Percentiles rank a stretch among this genome's conserved stretches.
Evolutionary conservation across 2,113 vertebrate species (phyloP).

Genomic region (Strigops habroptila): DNA sequence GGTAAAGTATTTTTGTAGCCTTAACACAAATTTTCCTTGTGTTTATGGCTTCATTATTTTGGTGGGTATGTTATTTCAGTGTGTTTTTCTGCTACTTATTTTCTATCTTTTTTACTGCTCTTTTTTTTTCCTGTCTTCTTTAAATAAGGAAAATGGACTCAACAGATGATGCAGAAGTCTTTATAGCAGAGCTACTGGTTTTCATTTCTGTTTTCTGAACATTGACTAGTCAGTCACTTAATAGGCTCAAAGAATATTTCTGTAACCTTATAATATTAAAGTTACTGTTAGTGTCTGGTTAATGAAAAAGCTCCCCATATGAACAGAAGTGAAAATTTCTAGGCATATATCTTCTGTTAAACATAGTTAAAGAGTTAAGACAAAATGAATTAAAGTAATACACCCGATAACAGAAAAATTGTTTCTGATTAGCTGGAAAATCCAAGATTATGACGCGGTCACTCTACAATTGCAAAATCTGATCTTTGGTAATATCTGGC

Average conservation of each 20-base stretch:
- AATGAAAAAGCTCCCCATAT: background rate
- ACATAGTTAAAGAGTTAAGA: conserved; percentile 10
- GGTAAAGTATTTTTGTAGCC: conserved; percentile 69
- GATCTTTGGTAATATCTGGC: conserved; percentile 4
- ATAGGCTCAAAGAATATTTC: background rate
- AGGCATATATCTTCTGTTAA: background rate
- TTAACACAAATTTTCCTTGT: conserved; percentile 65
- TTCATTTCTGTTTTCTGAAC: conserved; percentile 32
- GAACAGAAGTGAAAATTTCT: background rate
- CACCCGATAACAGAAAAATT: background rate
- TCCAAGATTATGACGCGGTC: conserved; percentile 29
- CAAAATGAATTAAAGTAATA: background rate
- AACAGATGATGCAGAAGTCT: conserved; percentile 44
- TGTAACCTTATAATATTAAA: background rate
- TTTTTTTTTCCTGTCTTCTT: background rate
- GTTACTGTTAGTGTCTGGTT: background rate
- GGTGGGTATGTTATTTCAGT: conserved; percentile 60
- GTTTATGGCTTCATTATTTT: conserved; percentile 67
- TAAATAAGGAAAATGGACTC: conserved; percentile 44
- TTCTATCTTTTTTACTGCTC: conserved; percentile 52
- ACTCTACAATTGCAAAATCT: conserved; percentile 34
- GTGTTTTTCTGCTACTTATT: conserved; percentile 62
- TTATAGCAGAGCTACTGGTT: conserved; percentile 31
- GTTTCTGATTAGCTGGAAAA: conserved; percentile 44
- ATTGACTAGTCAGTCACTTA: background rate